These are phyloP conservation scores for Isurus oxyrinchus DNA, from an alignment of 2,113 vertebrate species.

Conservation along the genomic window DNA sequence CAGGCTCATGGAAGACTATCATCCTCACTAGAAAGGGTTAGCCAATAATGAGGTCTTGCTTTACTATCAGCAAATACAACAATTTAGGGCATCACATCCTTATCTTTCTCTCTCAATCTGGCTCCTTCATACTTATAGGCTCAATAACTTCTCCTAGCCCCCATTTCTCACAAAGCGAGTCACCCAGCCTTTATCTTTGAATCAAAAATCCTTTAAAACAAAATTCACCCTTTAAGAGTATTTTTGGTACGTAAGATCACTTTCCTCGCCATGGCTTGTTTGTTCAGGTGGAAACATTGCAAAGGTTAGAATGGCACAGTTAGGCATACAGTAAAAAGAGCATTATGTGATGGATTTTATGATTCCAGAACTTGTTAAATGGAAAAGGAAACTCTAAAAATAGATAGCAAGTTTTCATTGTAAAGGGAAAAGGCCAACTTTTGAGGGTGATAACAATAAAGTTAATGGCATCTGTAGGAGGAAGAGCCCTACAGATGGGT, in stretches of 20 bases:
- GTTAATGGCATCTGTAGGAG: neutral
- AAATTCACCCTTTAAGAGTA: neutral
- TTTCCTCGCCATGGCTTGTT: neutral
- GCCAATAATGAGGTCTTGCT: neutral
- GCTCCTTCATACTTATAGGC: neutral
- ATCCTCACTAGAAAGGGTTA: too few relatives aligned
- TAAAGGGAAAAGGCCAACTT: neutral
- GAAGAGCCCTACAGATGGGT: neutral
- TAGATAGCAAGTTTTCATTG: neutral
- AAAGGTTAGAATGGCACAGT: neutral
- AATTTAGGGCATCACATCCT: neutral
- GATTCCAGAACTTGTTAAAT: neutral
- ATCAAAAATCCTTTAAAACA: neutral
- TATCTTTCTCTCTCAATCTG: neutral
- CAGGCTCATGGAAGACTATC: too few relatives aligned
- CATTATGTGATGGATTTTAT: neutral
- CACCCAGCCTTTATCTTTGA: neutral
- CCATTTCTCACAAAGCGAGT: neutral
- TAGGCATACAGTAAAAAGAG: neutral
- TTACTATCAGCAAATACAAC: neutral
- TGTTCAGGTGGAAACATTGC: neutral
- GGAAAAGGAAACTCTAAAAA: neutral
- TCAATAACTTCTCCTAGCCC: neutral
- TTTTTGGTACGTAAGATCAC: neutral
- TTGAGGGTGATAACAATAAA: neutral